A percentile compares a stretch with the other conserved stretches of the same genome.
phyloP scores from a whole-genome alignment of 2,113 vertebrate species.

The Columba janthina region DNA sequence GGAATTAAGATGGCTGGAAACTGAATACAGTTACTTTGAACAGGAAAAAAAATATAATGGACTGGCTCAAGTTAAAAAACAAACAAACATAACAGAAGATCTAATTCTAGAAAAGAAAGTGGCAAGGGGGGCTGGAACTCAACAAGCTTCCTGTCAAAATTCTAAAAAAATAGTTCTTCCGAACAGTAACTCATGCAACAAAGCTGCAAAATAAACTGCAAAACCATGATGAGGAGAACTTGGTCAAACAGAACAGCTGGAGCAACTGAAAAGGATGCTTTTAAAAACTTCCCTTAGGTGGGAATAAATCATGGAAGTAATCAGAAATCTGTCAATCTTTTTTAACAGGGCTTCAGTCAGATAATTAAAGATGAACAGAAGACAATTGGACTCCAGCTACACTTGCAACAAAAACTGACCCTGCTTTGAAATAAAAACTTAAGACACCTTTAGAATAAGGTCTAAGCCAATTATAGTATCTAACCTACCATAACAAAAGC shows the following conservation, averaged over 20 bases:
- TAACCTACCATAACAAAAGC: background rate
- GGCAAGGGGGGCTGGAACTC: background rate
- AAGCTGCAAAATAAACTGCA: background rate
- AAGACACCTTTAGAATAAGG: background rate
- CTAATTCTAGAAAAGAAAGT: background rate
- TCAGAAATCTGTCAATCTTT: background rate
- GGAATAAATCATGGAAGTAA: background rate
- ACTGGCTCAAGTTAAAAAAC: background rate
- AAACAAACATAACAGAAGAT: background rate
- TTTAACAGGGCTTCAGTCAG: background rate
- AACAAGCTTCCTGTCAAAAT: background rate
- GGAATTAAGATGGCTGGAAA: background rate
- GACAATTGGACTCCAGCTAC: background rate
- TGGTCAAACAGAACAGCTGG: background rate
- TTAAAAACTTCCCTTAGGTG: background rate
- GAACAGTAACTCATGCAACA: background rate
- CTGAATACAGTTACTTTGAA: background rate
- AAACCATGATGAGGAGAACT: background rate
- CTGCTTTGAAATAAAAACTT: background rate
- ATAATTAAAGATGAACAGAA: background rate
- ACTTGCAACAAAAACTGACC: background rate
- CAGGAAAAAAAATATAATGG: background rate
- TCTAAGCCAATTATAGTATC: background rate
- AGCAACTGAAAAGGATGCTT: background rate
- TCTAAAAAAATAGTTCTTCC: background rate